Evolutionary conservation across 2,888 invertebrate genomes (phyloP).

Genomic region (Diploptera punctata): DNA sequence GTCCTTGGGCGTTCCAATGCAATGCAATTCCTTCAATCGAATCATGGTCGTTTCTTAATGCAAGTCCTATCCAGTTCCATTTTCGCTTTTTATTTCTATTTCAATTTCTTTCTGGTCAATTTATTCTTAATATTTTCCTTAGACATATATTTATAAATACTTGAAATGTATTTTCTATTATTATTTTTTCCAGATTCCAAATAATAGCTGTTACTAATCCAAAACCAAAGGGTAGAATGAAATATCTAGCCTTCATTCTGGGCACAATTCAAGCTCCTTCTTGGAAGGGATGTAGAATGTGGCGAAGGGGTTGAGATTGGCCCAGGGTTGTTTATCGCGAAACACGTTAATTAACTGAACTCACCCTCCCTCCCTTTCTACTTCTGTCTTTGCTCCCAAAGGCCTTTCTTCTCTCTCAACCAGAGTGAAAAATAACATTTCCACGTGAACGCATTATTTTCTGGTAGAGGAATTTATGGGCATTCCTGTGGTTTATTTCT

Average conservation of each 20-base stretch:
- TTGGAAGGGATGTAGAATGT: background rate
- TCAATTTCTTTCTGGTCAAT: too few relatives aligned
- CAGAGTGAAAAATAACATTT: conserved; percentile 23
- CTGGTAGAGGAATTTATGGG: conserved; percentile 1
- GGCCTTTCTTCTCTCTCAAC: conserved; percentile 12
- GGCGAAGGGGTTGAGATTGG: conserved; percentile 7
- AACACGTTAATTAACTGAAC: conserved; percentile 25
- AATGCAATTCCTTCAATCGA: too few relatives aligned
- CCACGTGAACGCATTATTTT: conserved; percentile 28
- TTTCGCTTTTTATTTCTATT: too few relatives aligned
- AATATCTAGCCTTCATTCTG: conserved; percentile 6
- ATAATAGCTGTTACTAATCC: background rate
- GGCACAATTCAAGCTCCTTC: background rate
- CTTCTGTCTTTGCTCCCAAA: background rate
- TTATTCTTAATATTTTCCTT: too few relatives aligned
- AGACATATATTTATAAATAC: too few relatives aligned
- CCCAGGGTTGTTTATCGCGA: conserved; percentile 23
- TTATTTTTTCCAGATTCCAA: too few relatives aligned
- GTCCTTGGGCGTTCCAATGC: too few relatives aligned
- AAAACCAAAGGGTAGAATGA: background rate
- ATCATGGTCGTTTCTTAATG: too few relatives aligned
- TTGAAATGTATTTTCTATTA: too few relatives aligned
- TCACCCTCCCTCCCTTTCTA: background rate
- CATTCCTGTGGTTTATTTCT: background rate
- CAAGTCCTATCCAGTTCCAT: too few relatives aligned